These are phyloP conservation scores for Lutjanus erythropterus DNA, from an alignment of 2,113 vertebrate genomes.

Conservation along the genomic window DNA sequence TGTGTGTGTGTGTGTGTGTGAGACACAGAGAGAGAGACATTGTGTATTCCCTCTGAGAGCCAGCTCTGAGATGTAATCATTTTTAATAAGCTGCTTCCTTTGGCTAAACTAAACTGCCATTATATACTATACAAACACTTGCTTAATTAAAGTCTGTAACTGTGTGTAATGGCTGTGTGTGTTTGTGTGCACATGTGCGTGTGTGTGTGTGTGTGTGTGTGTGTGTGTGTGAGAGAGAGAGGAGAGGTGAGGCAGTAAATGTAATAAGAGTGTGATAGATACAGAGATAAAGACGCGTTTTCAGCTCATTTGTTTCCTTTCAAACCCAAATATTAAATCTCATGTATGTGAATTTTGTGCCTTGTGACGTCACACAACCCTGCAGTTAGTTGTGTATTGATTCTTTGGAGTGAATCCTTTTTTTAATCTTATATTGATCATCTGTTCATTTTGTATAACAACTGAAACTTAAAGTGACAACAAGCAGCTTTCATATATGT, in stretches of 20 bases:
- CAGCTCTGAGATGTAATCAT: constrained; percentile 70
- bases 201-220: not conserved
- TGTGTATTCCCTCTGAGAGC: constrained; percentile 55
- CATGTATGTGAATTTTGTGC: not conserved
- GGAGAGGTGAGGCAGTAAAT: not conserved
- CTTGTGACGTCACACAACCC: not conserved
- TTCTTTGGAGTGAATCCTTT: not conserved
- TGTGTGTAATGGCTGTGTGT: constrained; percentile 13
- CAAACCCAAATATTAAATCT: not conserved
- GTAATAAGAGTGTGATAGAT: constrained; percentile 4
- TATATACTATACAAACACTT: constrained; percentile 69
- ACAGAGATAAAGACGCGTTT: constrained; percentile 2
- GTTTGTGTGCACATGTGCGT: constrained; percentile 5
- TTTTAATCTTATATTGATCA: not conserved
- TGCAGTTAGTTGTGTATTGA: not conserved
- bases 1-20: constrained; percentile 16
- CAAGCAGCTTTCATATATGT: no score
- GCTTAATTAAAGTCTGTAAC: constrained; percentile 71
- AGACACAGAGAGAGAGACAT: constrained; percentile 23
- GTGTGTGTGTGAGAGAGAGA: constrained; percentile 3
- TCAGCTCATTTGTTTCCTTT: not conserved
- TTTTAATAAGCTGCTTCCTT: constrained; percentile 77
- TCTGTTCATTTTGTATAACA: not conserved
- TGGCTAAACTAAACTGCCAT: constrained; percentile 71
- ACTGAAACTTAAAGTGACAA: not conserved